Evolutionary conservation across 2,113 vertebrate species (phyloP).

Genomic region (Elaphurus davidianus): DNA sequence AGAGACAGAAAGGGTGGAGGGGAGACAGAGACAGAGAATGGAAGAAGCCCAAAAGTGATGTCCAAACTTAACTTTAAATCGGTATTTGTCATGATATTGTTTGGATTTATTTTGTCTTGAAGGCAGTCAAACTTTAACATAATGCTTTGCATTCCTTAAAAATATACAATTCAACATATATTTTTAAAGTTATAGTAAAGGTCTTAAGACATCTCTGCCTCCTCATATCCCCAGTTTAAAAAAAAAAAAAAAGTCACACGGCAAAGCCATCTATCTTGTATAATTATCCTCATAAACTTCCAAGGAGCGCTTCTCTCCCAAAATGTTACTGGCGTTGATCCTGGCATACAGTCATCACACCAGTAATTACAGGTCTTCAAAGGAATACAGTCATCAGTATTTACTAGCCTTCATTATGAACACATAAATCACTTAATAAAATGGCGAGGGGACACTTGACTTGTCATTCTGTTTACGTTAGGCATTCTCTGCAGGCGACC

Average conservation of each 20-base stretch:
- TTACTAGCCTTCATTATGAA: slow-evolving; percentile 67
- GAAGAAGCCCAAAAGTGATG: neutral
- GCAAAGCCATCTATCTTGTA: slow-evolving; percentile 58
- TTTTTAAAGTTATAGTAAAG: slow-evolving; percentile 21
- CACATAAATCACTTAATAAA: slow-evolving; percentile 78
- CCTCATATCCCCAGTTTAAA: slow-evolving; percentile 30
- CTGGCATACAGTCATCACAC: slow-evolving; percentile 62
- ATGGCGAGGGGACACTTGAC: slow-evolving; percentile 68
- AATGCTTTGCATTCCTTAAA: slow-evolving; percentile 46
- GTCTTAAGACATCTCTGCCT: neutral
- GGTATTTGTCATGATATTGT: neutral
- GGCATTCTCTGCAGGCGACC: slow-evolving; percentile 79
- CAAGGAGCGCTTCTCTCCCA: slow-evolving; percentile 52
- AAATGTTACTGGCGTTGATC: slow-evolving; percentile 66
- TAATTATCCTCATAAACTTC: slow-evolving; percentile 73
- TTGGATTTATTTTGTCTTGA: slow-evolving; percentile 8
- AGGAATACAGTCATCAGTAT: slow-evolving; percentile 67
- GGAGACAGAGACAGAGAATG: neutral
- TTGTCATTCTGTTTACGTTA: slow-evolving; percentile 77
- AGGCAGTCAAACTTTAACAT: slow-evolving; percentile 41
- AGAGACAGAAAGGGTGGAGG: neutral
- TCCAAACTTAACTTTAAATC: neutral
- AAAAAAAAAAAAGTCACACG: neutral
- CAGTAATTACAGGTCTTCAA: slow-evolving; percentile 73
- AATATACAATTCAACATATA: neutral